Percentiles rank a stretch among this genome's conserved stretches.
phyloP scores from a whole-genome alignment of 2,113 vertebrate genomes.

The Riparia riparia region DNA sequence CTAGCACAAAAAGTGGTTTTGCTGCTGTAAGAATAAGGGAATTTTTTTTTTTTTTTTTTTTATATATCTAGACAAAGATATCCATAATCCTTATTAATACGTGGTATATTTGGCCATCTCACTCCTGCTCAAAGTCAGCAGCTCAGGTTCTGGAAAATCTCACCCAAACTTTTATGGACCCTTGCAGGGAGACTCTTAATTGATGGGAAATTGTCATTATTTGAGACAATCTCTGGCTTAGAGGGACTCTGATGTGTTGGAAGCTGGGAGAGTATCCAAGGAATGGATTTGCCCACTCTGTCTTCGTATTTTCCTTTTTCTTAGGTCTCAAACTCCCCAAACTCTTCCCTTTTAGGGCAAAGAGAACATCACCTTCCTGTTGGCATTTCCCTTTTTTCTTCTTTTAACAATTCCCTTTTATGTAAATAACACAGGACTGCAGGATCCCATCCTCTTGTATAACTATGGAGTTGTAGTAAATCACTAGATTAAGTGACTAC shows the following conservation, averaged over 20 bases:
- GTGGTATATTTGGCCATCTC: not conserved
- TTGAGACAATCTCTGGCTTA: not conserved
- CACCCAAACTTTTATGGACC: not conserved
- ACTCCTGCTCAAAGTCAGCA: not conserved
- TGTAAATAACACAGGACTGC: not conserved
- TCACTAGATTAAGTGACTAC: not conserved
- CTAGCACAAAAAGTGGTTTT: not conserved
- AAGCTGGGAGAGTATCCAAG: not conserved
- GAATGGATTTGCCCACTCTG: not conserved
- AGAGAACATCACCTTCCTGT: not conserved
- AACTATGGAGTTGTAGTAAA: not conserved
- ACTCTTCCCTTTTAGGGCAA: not conserved
- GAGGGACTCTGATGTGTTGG: not conserved
- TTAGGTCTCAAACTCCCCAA: not conserved
- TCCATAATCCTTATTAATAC: not conserved
- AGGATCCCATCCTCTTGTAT: not conserved
- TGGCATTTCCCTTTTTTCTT: not conserved
- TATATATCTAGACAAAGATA: not conserved
- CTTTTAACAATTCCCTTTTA: not conserved
- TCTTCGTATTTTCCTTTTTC: not conserved
- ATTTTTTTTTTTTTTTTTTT: not conserved
- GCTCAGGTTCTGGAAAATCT: not conserved
- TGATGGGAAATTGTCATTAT: not conserved
- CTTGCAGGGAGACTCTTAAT: not conserved
- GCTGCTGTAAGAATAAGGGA: not conserved